Evolutionary conservation across 1,140 invertebrate genomes (phyloP).

Genomic region (Amphibalanus amphitrite): DNA sequence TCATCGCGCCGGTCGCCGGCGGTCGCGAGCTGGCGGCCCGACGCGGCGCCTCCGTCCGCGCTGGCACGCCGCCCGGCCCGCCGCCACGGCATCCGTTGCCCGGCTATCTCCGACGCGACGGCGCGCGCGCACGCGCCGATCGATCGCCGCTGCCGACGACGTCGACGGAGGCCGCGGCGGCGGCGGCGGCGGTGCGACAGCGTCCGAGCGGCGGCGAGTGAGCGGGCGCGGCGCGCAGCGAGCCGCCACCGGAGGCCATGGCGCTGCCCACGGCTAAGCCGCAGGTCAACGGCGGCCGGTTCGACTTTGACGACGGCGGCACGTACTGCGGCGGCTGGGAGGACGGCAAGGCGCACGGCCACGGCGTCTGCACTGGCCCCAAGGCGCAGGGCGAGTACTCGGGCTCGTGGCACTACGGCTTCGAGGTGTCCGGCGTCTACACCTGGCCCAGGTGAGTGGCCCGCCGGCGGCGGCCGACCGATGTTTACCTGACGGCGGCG

Average conservation of each 20-base stretch:
- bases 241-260: no score
- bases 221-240: background rate
- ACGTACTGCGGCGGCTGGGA: constrained; percentile 99
- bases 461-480: no score
- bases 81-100: background rate
- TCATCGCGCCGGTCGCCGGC: no score
- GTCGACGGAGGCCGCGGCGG: no score
- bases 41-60: no score
- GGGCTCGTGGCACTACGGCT: constrained; percentile 97
- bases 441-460: constrained; percentile 81
- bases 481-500: no score
- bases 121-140: background rate
- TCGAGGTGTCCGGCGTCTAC: constrained; percentile 97
- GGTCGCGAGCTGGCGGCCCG: no score
- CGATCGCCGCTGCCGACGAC: background rate
- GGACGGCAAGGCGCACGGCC: constrained; percentile 91
- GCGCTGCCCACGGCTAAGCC: background rate
- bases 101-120: background rate
- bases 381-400: constrained; percentile 97
- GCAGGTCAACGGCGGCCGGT: constrained; percentile 57
- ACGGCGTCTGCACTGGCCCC: constrained; percentile 90
- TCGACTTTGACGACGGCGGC: constrained; percentile 99
- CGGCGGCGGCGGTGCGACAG: background rate
- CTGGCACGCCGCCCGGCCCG: background rate
- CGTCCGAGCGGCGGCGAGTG: no score